A percentile compares a stretch with the other conserved stretches of the same genome.
Evolutionary conservation across 1,140 invertebrate genomes (phyloP).

Genomic region (Yoshiicerus persimilis): DNA sequence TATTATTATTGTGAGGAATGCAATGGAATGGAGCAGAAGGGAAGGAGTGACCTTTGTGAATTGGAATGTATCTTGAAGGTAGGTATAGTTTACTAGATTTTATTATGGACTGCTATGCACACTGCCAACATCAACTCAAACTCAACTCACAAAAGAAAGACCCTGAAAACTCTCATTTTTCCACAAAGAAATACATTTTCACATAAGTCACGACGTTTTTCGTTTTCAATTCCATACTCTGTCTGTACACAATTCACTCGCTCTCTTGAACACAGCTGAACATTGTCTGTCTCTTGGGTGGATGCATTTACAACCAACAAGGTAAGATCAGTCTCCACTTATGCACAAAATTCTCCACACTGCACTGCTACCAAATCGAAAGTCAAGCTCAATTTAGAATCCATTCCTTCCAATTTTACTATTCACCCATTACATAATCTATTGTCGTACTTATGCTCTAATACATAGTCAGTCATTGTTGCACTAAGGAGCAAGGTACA

Average conservation of each 20-base stretch:
- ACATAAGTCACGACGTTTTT: background rate
- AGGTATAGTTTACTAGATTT: background rate
- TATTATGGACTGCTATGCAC: background rate
- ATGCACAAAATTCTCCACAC: too few species aligned
- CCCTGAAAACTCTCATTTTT: constrained; percentile 3
- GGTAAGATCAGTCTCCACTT: background rate
- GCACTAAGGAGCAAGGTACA: too few species aligned
- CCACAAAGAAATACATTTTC: constrained; percentile 4
- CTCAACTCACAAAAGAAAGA: constrained; percentile 3
- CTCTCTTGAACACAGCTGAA: background rate
- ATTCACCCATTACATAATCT: too few species aligned
- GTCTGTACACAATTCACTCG: background rate
- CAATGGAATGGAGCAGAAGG: background rate
- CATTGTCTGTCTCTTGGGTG: background rate
- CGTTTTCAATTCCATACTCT: background rate
- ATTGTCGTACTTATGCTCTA: too few species aligned
- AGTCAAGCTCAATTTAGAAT: too few species aligned
- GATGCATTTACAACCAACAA: background rate
- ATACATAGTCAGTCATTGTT: too few species aligned
- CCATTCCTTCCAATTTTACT: too few species aligned
- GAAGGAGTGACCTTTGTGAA: background rate
- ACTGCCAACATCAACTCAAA: background rate
- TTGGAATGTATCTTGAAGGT: background rate
- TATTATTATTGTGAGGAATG: background rate
- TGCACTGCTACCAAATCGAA: too few species aligned